Evolutionary conservation across 2,888 invertebrate species (phyloP), one percentile per base, ranked within the genome.

Genomic region (Cheilosia urbana): DNA sequence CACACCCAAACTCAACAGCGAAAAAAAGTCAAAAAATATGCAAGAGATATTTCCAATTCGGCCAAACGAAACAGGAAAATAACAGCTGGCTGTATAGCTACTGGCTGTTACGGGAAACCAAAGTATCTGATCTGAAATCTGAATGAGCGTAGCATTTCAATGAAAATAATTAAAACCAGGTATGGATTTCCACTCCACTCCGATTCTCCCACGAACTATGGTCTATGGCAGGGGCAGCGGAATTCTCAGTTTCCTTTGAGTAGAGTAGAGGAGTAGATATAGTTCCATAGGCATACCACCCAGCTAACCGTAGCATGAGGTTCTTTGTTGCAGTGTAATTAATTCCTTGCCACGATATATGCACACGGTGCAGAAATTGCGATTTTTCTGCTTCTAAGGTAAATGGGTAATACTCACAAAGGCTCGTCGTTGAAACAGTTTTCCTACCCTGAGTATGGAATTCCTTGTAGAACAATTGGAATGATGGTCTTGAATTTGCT

Each of bases 151-250:
- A 24, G 24, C 24, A 34, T 71, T 80, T 49, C 84, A 71, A 80
- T 80, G 75, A 80, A 80, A 85, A 85, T 85, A 80, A 80, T 85
- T 76, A 80, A 75, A 85, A 80, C 47, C 75, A 42, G 65, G 71
- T 68, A 66, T 80, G 60, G 51, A 65, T 58, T 71, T 69, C 55
- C 63, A 58, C 42, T 69, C 55, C 63, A 58, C 42, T 63, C 51
- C 37, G 55, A 71, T 58, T 71, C 47, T 45, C 15, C 53, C 34
- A 62, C 13, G 21, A 47, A 51, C 45, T 37, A 24, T 30, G 30
- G 21, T 21, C 21, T 21, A 21, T 21, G 21, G 21, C 21, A n/a
- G n/a, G n/a, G n/a, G 30, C 37, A 53, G 21, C 13, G 24, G 49
- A n/a, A 69, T 65, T 21, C 49, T 37, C 5, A 27, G 49, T 19